Percentiles rank a stretch among this genome's conserved stretches.
Evolutionary conservation across 1,140 invertebrate genomes (phyloP).

Genomic region (Bombus breviceps): DNA sequence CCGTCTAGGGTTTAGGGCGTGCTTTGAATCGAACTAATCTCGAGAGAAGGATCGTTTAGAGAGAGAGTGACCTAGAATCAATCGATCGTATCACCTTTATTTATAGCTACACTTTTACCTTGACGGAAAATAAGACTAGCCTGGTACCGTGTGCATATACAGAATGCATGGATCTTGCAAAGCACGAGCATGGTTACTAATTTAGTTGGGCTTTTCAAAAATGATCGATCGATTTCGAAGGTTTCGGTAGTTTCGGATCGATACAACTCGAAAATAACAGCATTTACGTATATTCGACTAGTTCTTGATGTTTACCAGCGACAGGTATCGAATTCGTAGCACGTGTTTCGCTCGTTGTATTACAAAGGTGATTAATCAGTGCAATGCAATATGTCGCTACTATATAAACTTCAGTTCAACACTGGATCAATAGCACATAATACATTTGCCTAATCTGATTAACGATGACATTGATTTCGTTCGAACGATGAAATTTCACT

Average conservation of each 20-base stretch:
- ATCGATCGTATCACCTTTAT: slow-evolving; percentile 46
- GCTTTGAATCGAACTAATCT: slow-evolving; percentile 56
- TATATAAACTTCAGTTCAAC: slow-evolving; percentile 61
- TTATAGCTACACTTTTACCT: slow-evolving; percentile 47
- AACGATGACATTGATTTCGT: slow-evolving; percentile 56
- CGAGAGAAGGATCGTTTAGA: slow-evolving; percentile 47
- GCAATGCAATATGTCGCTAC: slow-evolving; percentile 48
- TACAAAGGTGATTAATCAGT: slow-evolving; percentile 65
- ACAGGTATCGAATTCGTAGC: slow-evolving; percentile 37
- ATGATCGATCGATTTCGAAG: not conserved
- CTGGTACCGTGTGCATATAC: not conserved
- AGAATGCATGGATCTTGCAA: not conserved
- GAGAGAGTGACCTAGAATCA: slow-evolving; percentile 51
- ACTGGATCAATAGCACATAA: slow-evolving; percentile 53
- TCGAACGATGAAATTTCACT: slow-evolving; percentile 15
- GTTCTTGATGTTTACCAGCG: slow-evolving; percentile 44
- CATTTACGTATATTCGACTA: slow-evolving; percentile 29
- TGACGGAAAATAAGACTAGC: slow-evolving; percentile 41
- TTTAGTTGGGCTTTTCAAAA: not conserved
- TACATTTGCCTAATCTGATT: slow-evolving; percentile 59
- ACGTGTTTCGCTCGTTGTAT: slow-evolving; percentile 38
- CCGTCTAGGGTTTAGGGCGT: slow-evolving; percentile 39
- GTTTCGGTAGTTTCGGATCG: not conserved
- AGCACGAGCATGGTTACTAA: not conserved
- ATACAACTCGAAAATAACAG: not conserved